phyloP scores from a whole-genome alignment of 2,888 invertebrate species.

The Escarpia spicata region DNA sequence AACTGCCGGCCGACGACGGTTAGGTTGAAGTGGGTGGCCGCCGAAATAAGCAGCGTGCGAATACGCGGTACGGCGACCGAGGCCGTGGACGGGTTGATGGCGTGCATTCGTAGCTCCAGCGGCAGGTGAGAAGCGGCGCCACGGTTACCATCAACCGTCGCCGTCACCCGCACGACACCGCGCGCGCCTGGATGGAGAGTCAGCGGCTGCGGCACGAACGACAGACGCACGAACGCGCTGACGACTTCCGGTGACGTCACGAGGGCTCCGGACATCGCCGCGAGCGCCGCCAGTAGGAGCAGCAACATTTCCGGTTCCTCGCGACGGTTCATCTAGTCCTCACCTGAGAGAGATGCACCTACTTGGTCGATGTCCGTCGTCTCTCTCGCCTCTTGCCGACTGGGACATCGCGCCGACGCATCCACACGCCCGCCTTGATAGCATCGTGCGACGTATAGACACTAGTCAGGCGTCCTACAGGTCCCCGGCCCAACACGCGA shows the following conservation, averaged over 20 bases:
- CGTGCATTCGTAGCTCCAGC: slow-evolving; percentile 28
- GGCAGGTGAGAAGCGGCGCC: slow-evolving; percentile 13
- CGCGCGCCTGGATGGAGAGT: neutral
- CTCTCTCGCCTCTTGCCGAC: neutral
- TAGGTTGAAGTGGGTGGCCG: slow-evolving; percentile 14
- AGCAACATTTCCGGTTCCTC: neutral
- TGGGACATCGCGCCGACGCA: neutral
- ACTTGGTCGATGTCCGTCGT: neutral
- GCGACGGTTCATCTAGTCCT: neutral
- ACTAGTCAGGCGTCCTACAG: neutral
- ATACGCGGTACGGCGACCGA: neutral
- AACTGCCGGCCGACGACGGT: slow-evolving; percentile 26
- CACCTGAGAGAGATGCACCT: neutral
- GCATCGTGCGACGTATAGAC: neutral
- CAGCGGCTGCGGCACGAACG: slow-evolving; percentile 25
- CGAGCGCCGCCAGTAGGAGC: neutral
- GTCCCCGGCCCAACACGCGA: neutral
- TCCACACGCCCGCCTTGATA: neutral
- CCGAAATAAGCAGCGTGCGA: neutral
- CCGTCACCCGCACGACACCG: slow-evolving; percentile 22
- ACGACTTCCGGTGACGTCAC: slow-evolving; percentile 5
- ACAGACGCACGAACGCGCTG: slow-evolving; percentile 28
- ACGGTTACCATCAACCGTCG: slow-evolving; percentile 22
- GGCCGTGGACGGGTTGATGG: slow-evolving; percentile 27
- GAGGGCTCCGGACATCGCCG: neutral